phyloP scores from a whole-genome alignment of 2,113 vertebrate genomes.

The Platysteira castanea region DNA sequence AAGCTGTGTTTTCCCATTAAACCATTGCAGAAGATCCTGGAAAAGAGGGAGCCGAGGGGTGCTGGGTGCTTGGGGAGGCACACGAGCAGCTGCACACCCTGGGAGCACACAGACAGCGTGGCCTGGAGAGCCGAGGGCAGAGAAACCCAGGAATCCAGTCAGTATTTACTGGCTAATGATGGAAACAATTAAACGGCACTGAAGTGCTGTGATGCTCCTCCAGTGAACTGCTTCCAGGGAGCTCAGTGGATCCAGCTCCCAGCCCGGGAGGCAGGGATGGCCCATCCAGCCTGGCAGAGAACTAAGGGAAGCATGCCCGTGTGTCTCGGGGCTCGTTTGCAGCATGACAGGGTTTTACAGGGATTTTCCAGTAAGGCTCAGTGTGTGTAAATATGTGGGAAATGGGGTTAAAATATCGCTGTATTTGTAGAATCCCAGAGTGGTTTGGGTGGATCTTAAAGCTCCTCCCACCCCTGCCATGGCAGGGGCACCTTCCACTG shows the following conservation, averaged over 20 bases:
- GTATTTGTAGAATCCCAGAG: not conserved
- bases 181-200: not conserved
- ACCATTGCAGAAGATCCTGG: not conserved
- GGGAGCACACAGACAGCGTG: rapidly evolving
- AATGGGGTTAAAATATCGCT: not conserved
- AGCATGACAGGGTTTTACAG: rapidly evolving
- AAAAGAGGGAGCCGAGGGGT: not conserved
- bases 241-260: not conserved
- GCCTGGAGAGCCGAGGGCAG: rapidly evolving
- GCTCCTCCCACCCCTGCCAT: too few species aligned
- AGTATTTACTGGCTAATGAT: not conserved
- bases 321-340: rapidly evolving
- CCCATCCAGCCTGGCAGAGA: not conserved
- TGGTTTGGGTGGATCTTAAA: not conserved
- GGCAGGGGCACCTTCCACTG: not conserved
- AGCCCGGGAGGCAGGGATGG: not conserved
- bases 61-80: not conserved
- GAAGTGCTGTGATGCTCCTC: not conserved
- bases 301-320: not conserved
- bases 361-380: not conserved
- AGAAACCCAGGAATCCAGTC: not conserved
- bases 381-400: not conserved
- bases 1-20: not conserved
- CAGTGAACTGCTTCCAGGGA: not conserved
- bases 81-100: not conserved